Conservation (phyloP, 92 coral and sea anemone genomes). For the Porites evermanni region DNA sequence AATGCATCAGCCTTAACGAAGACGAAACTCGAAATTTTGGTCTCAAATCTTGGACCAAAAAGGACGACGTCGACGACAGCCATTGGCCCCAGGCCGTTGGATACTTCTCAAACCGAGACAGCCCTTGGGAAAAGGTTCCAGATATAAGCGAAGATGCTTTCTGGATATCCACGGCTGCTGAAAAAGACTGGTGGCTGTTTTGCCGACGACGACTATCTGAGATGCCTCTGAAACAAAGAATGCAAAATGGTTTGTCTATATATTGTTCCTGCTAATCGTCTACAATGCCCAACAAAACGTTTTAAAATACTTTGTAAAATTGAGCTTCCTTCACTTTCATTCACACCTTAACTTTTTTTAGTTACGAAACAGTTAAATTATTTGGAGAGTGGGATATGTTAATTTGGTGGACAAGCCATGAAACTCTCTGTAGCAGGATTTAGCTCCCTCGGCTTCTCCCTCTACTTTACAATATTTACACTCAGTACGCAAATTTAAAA, state of each 20-base stretch:
- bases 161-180: not conserved
- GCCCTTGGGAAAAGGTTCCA: constrained; percentile 3
- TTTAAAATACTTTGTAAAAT: no score
- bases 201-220: constrained; percentile 16
- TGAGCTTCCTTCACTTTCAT: no score
- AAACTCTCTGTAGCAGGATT: no score
- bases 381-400: no score
- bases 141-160: not conserved
- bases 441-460: no score
- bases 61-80: not conserved
- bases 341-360: no score
- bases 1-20: not conserved
- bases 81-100: constrained; percentile 15
- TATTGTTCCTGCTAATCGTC: no score
- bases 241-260: not conserved
- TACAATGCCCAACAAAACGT: no score
- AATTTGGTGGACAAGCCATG: no score
- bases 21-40: not conserved
- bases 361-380: no score
- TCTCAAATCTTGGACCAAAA: not conserved
- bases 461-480: no score
- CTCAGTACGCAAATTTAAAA: no score
- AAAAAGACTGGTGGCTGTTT: not conserved
- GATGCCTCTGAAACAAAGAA: not conserved
- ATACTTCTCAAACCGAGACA: not conserved